Base-by-base conservation (phyloP, 2,113 vertebrate genomes). In the Scartelaos histophorus region DNA sequence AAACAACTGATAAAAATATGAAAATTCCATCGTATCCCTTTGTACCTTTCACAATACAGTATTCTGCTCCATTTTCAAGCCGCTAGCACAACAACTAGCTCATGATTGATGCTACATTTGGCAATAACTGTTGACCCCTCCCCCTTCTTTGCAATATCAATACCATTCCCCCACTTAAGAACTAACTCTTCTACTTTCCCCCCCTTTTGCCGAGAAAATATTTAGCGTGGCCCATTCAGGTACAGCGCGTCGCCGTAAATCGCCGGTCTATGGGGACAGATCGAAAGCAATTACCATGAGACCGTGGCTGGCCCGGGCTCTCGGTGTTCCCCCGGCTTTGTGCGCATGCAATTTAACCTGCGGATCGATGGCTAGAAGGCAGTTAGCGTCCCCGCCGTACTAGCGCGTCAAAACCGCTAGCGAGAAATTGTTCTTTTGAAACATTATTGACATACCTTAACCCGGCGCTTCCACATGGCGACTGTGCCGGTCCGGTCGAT, bases 251-350 rank as follows among this genome's bases (percentile, higher is more conserved):
- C 76, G 88, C 80, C 94, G 93, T 95, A 95, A 95, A 96, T 95
- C 93, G 94, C 72, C 13, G 76, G 94, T 94, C 93, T 92, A 92
- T 86, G 89, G 92, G 92, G 94, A 93, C 86, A 91, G 94, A 97
- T 98, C 96, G 96, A 98, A 98, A 97, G 95, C 96, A 98, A 98
- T 98, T 97, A 98, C 94, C 95, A 96, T 96, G 95, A 96, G 89
- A 88, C 46, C 76, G 94, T 92, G 93, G 94, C 94, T 91, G 94
- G 92, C 94, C 94, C 88, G 85, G 95, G 93, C 96, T 96, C 94
- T 95, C 93, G 92, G 91, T 91, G 93, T 94, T 73, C 78, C 51
- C 73, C 60, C 13, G 13, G 66, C 94, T 94, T 94, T 93, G 93
- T 93, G 93, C 93, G 94, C 90, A 89, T 93, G 94, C 97, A 97